Base-by-base conservation (phyloP, 2,113 vertebrate genomes). In the Mellivora capensis region DNA sequence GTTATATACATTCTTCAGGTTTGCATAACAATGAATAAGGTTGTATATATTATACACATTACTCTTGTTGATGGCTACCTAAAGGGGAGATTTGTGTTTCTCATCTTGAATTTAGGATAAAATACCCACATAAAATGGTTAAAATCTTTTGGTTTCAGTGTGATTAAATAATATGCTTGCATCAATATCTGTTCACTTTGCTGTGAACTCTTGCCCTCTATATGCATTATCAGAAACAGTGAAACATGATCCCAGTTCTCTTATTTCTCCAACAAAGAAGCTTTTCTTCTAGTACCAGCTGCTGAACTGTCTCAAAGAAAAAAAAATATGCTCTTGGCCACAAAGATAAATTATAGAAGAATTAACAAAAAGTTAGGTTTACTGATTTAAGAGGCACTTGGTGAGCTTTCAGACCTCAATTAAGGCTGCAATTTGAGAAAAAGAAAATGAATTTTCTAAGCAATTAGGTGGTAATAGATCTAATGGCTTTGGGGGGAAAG, bases 381-480 rank as follows among this genome's bases (percentile, higher is more conserved):
- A 74, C 95, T 91, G 94, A 98, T 96, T 96, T 96, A 96, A 96
- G 90, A 94, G 92, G 42, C 31, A 90, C 77, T 95, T 93, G 92
- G 90, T 96, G 88, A 98, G 98, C 34, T 90, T 97, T 98, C 95
- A 97, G 94, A 88, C 95, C 87, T 97, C 96, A 96, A 88, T 97
- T 96, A 88, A 97, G 96, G 90, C 82, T 69, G 82, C 79, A 29
- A 86, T 97, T 93, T 97, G 82, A 98, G 76, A 96, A 87, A 97
- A 97, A 96, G 29, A 8, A 97, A 97, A 96, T 97, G 87, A 97
- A 39, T 97, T 98, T 98, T 98, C 97, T 88, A 93, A 92, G 79
- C 97, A 98, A 98, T 97, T 96, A 97, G 34, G 34, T 81, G 95
- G 91, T 96, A 98, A 97, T 83, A 96, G 89, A 97, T 95, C 52